These are phyloP conservation scores for Hemiprocne comata DNA, from an alignment of 2,113 vertebrate genomes.

Conservation along the genomic window DNA sequence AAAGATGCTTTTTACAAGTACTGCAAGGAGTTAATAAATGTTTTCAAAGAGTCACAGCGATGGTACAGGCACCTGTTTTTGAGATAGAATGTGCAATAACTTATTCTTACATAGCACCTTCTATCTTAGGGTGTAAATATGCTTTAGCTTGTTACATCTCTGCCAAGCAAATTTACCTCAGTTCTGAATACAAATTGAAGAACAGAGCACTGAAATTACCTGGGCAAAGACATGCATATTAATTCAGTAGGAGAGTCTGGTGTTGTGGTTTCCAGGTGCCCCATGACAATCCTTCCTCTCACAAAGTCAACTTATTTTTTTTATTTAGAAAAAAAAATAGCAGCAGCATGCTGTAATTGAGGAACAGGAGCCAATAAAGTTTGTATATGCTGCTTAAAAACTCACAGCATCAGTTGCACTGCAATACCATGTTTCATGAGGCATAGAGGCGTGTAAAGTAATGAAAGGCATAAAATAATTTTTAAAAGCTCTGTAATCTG, in stretches of 20 bases:
- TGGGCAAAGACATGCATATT: neutral
- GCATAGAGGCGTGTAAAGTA: neutral
- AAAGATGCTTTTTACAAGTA: neutral
- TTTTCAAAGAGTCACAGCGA: neutral
- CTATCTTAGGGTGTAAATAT: neutral
- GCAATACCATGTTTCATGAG: neutral
- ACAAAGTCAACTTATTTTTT: neutral
- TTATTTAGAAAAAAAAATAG: neutral
- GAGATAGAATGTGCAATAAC: neutral
- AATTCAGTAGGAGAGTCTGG: neutral
- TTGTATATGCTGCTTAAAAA: neutral
- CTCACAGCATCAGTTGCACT: neutral
- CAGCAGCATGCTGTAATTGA: neutral
- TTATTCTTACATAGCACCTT: neutral
- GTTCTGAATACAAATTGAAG: neutral
- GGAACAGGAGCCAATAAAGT: neutral
- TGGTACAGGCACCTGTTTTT: neutral
- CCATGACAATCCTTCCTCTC: neutral
- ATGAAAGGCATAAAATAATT: neutral
- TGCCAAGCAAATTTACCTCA: neutral
- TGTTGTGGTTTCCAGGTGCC: neutral
- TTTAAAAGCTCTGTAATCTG: neutral
- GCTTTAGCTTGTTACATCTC: neutral
- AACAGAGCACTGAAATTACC: neutral
- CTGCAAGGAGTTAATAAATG: neutral